These are phyloP conservation scores for Matsumyia berberina DNA, from an alignment of 2,888 invertebrate species.

Conservation along the genomic window DNA sequence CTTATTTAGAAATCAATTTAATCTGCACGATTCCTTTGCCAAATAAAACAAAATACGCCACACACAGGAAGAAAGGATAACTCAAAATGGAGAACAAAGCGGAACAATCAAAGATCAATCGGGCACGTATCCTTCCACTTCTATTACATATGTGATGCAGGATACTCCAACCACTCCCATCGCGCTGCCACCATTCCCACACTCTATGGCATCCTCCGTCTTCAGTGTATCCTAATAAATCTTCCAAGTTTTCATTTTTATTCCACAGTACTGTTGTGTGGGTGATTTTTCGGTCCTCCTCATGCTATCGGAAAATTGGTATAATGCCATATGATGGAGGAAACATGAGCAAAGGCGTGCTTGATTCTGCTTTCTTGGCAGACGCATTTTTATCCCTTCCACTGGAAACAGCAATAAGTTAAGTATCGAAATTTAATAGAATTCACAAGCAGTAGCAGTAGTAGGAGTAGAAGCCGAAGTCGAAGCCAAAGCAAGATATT, in stretches of 20 bases:
- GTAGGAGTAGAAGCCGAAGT: constrained; percentile 41
- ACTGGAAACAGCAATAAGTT: constrained; percentile 67
- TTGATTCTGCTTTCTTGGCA: constrained; percentile 72
- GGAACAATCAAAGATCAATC: constrained; percentile 76
- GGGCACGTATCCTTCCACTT: constrained; percentile 73
- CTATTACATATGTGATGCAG: constrained; percentile 69
- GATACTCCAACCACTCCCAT: constrained; percentile 36
- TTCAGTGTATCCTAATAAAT: constrained; percentile 75
- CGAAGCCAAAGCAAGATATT: constrained; percentile 65
- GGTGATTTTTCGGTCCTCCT: constrained; percentile 45
- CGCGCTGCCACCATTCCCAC: constrained; percentile 18
- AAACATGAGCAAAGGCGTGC: constrained; percentile 70
- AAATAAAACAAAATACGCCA: constrained; percentile 60
- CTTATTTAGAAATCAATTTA: constrained; percentile 75
- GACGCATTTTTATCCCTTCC: constrained; percentile 65
- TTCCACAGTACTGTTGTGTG: constrained; percentile 60
- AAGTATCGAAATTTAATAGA: constrained; percentile 73
- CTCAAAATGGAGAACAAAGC: constrained; percentile 70
- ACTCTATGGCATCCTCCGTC: constrained; percentile 51
- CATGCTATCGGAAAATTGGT: constrained; percentile 69
- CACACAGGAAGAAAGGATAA: constrained; percentile 45
- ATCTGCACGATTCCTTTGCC: constrained; percentile 73
- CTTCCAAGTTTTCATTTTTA: constrained; percentile 76
- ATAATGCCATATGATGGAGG: constrained; percentile 75
- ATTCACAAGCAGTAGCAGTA: constrained; percentile 49